A percentile compares a stretch with the other conserved stretches of the same genome.
phyloP scores from a whole-genome alignment of 2,888 invertebrate species.

The Drosophila yooni region DNA sequence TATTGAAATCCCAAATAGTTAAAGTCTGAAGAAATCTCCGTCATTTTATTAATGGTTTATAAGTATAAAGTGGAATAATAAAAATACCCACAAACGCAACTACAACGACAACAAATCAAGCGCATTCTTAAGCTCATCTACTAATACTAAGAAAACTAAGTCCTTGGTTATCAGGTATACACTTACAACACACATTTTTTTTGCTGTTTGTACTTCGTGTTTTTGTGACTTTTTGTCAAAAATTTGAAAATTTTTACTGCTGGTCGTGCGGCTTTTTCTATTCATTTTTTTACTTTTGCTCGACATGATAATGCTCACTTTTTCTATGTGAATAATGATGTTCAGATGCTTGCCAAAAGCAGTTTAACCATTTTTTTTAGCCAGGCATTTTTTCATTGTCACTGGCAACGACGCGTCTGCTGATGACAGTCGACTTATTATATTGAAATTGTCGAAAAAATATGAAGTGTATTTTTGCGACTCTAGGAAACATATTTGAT shows the following conservation, averaged over 20 bases:
- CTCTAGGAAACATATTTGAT: neutral
- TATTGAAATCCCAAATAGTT: constrained; percentile 2
- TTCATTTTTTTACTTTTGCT: constrained; percentile 18
- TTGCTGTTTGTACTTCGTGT: neutral
- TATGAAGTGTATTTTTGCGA: neutral
- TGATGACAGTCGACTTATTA: constrained; percentile 66
- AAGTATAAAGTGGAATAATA: constrained; percentile 5
- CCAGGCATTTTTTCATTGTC: constrained; percentile 60
- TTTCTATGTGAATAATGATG: constrained; percentile 72
- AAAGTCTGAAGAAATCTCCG: neutral
- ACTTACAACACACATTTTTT: neutral
- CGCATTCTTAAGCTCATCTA: neutral
- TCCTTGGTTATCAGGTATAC: constrained; percentile 2
- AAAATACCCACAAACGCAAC: constrained; percentile 3
- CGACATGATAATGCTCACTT: constrained; percentile 66
- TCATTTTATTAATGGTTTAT: constrained; percentile 3
- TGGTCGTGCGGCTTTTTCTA: constrained; percentile 1
- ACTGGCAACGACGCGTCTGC: constrained; percentile 47
- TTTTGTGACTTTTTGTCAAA: constrained; percentile 9
- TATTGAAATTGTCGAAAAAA: constrained; percentile 9
- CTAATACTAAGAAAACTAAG: neutral
- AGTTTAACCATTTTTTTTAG: constrained; percentile 33
- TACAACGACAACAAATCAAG: constrained; percentile 3
- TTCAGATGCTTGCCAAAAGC: constrained; percentile 58
- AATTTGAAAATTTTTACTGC: constrained; percentile 3